A percentile compares a stretch with the other conserved stretches of the same genome.
Conservation (phyloP, 2,797 vertebrate species). For the Tapera naevia region DNA sequence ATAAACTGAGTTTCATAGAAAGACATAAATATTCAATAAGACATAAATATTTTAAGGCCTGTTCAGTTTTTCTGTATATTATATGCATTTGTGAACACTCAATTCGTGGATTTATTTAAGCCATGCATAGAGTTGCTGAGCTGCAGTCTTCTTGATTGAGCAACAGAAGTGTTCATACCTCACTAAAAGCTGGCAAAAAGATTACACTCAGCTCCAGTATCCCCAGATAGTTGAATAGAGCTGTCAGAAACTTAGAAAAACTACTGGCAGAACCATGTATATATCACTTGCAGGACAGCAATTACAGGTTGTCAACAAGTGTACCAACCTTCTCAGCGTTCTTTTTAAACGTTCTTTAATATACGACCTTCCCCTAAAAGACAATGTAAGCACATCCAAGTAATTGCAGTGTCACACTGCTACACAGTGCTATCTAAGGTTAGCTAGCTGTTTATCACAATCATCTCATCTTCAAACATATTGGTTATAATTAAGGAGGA, state of each 20-base stretch:
- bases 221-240: not conserved
- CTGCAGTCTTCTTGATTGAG: not conserved
- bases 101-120: not conserved
- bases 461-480: not conserved
- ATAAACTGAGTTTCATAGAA: not conserved
- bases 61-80: not conserved
- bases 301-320: constrained; percentile 10
- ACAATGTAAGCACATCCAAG: not conserved
- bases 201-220: not conserved
- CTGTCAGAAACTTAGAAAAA: not conserved
- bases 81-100: not conserved
- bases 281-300: not conserved
- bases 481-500: not conserved
- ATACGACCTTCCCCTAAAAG: not conserved
- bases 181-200: not conserved
- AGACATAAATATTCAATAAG: not conserved
- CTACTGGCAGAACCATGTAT: not conserved
- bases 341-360: not conserved
- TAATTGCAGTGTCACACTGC: not conserved
- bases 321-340: not conserved
- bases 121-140: not conserved
- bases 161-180: not conserved
- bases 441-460: not conserved
- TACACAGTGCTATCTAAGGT: not conserved
- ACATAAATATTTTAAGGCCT: not conserved